Base-by-base conservation (phyloP, 2,888 invertebrate genomes). In the Nomada lathburiana region DNA sequence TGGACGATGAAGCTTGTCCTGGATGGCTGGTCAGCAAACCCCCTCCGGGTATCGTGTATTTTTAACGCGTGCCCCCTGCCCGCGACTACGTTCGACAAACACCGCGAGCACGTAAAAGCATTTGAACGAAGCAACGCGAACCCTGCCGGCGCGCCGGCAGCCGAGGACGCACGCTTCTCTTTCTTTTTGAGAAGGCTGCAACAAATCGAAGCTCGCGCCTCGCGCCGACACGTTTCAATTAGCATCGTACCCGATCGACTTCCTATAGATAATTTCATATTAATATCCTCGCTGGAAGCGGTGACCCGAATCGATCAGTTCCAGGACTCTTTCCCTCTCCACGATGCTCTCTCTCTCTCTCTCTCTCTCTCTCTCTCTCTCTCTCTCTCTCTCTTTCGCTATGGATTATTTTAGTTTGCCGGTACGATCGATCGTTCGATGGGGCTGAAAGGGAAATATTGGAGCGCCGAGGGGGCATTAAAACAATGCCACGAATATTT, bases 221-320 rank as follows among this genome's bases (percentile, higher is more conserved):
- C 53, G 60, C 23, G 29, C 65, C 76, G 81, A 81, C 76, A 80
- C 67, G 81, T 80, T 84, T 80, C 77, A 84, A 86, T 87, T 82
- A 86, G 77, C 84, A 72, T 75, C 79, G 79, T 80, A 82, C 80
- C 83, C 79, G 88, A 67, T 76, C 65, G 76, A 84, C 78, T 88
- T 88, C 76, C 83, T 88, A 83, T 86, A 81, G 79, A 83, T 87
- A 81, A 88, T 85, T 87, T 86, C 88, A 84, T 87, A 87, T 88
- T 88, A 87, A 88, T 87, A 87, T 84, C 83, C 84, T 82, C 80
- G 87, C 73, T 76, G 70, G 72, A 80, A 81, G 77, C 82, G 82
- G 84, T 81, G 83, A 84, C 84, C 82, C 68, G 88, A 86, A 87
- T 87, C 88, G 86, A 82, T 84, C 76, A 73, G 72, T 76, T 80